Conservation (phyloP, 2,797 vertebrate genomes). For the Heliangelus exortis region DNA sequence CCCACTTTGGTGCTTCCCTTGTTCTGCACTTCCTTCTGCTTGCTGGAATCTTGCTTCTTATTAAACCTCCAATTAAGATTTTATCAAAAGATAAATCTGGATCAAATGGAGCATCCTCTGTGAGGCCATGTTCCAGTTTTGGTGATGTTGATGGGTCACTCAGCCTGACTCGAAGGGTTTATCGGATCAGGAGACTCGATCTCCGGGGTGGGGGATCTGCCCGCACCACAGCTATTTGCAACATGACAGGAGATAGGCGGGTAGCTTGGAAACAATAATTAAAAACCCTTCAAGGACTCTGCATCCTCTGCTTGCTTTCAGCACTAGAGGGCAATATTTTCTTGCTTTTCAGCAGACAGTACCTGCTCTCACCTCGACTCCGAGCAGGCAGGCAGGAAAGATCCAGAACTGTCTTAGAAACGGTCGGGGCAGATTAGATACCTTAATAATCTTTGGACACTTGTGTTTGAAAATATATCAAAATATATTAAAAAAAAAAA, state of each 20-base stretch:
- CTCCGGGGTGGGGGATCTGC: not conserved
- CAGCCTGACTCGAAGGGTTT: not conserved
- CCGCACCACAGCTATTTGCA: not conserved
- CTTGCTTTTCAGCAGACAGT: conserved; percentile 46
- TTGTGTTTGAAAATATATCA: not conserved
- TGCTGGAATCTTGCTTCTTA: not conserved
- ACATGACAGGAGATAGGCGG: not conserved
- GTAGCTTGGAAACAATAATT: not conserved
- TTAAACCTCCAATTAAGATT: conserved; percentile 17
- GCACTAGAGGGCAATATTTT: conserved; percentile 77
- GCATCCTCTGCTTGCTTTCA: not conserved
- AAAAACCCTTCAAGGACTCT: rapidly evolving
- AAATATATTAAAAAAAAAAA: not conserved
- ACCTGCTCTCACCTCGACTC: not conserved
- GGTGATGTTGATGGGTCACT: not conserved
- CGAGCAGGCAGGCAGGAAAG: not conserved
- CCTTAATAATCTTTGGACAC: not conserved
- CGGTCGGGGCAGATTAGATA: not conserved
- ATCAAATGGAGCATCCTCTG: not conserved
- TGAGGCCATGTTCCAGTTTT: not conserved
- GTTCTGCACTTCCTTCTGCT: not conserved
- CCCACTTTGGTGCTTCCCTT: not conserved
- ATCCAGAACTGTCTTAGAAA: not conserved
- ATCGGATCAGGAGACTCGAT: not conserved
- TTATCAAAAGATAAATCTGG: not conserved